Percentiles rank a stretch among this genome's conserved stretches.
Conservation (phyloP, 1,140 invertebrate genomes). For the Papilio aristodemus region DNA sequence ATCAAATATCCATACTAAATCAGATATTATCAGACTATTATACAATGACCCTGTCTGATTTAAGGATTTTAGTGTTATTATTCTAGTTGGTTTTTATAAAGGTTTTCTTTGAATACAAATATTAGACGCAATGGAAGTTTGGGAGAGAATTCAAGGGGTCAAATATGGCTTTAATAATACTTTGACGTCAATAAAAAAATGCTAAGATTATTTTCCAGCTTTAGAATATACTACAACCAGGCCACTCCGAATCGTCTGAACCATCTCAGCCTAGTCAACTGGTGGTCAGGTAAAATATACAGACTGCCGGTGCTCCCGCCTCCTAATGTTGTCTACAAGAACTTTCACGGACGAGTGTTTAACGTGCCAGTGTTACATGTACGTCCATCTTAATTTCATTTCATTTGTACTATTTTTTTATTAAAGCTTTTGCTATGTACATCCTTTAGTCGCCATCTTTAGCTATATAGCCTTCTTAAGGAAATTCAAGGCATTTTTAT, state of each 20-base stretch:
- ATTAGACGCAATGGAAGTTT: too few species aligned
- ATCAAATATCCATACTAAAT: too few species aligned
- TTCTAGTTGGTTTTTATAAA: too few species aligned
- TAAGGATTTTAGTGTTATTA: too few species aligned
- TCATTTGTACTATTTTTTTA: neutral
- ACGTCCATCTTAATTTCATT: conserved; percentile 43
- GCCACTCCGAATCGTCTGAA: conserved; percentile 79
- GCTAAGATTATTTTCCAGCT: conserved; percentile 64
- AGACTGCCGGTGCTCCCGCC: conserved; percentile 83
- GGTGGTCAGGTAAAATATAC: conserved; percentile 84
- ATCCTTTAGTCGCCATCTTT: too few species aligned
- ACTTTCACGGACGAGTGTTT: conserved; percentile 83
- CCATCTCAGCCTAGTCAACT: conserved; percentile 83
- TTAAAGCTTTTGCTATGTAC: neutral
- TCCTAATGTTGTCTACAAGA: conserved; percentile 81
- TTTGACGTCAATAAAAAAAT: too few species aligned
- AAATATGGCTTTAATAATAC: neutral
- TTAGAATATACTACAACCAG: conserved; percentile 85
- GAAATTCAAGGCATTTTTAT: too few species aligned
- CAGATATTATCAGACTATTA: too few species aligned
- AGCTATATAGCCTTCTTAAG: too few species aligned
- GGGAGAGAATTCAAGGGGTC: too few species aligned
- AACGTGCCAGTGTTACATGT: conserved; percentile 86
- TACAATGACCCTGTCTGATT: too few species aligned
- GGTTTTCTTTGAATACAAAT: too few species aligned